These are phyloP conservation scores for Cherax destructor DNA, from an alignment of 1,140 invertebrate genomes.

Conservation along the genomic window DNA sequence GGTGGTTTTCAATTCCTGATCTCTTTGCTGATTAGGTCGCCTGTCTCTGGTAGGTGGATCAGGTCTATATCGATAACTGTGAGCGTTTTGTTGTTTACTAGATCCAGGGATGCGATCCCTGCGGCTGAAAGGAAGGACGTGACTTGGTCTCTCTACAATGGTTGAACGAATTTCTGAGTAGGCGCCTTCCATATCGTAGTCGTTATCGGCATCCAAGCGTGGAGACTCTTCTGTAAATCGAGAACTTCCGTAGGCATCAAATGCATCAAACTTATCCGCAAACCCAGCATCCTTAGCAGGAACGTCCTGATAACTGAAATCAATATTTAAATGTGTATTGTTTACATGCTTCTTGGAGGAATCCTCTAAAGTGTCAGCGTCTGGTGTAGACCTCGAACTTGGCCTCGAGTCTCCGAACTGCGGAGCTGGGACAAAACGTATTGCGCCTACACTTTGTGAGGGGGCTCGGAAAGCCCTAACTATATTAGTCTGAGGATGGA, in stretches of 20 bases:
- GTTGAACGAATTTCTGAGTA: constrained; percentile 50
- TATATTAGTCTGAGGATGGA: constrained; percentile 62
- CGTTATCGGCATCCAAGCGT: not conserved
- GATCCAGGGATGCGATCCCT: constrained; percentile 1
- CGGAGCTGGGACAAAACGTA: constrained; percentile 25
- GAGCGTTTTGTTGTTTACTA: not conserved
- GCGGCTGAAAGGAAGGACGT: constrained; percentile 22
- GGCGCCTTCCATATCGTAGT: constrained; percentile 51
- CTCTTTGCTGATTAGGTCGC: constrained; percentile 3
- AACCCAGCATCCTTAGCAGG: constrained; percentile 31
- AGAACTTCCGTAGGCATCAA: not conserved
- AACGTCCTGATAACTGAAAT: not conserved
- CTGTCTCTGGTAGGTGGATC: not conserved
- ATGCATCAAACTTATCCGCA: constrained; percentile 23
- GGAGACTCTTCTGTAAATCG: not conserved
- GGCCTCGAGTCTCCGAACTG: not conserved
- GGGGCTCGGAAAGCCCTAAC: constrained; percentile 52
- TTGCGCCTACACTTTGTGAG: constrained; percentile 27
- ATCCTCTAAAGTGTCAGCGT: not conserved
- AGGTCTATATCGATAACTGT: not conserved
- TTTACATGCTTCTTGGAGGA: not conserved
- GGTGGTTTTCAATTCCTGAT: not conserved
- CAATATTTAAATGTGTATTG: not conserved
- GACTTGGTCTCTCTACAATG: constrained; percentile 19
- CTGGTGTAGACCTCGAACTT: not conserved